Percentiles rank a stretch among this genome's conserved stretches.
phyloP scores from a whole-genome alignment of 2,113 vertebrate genomes.

The Sisor rabdophorus region DNA sequence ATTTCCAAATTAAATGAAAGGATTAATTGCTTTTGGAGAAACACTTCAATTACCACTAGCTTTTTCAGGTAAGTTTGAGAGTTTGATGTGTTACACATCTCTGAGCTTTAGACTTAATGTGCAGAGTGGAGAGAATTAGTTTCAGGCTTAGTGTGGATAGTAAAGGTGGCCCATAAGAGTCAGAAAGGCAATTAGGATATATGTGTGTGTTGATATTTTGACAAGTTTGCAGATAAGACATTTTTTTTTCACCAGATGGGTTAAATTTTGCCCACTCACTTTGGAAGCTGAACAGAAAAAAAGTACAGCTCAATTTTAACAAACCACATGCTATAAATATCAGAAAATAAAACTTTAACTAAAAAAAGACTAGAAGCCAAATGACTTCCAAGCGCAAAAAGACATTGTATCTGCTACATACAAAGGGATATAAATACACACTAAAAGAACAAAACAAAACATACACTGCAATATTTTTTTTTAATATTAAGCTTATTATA shows the following conservation, averaged over 20 bases:
- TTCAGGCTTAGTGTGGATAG: conserved; percentile 7
- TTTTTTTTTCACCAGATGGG: neutral
- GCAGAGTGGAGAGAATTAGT: conserved; percentile 16
- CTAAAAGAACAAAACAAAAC: conserved; percentile 7
- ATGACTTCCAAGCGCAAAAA: conserved; percentile 8
- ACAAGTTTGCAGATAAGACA: neutral
- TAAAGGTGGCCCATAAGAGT: neutral
- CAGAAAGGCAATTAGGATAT: neutral
- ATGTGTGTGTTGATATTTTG: conserved; percentile 12
- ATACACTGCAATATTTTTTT: neutral
- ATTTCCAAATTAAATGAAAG: conserved; percentile 28
- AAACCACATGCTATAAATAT: conserved; percentile 11
- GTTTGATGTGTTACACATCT: conserved; percentile 10
- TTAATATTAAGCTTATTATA: conserved; percentile 3
- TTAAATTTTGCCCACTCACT: conserved; percentile 1
- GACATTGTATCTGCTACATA: conserved; percentile 12
- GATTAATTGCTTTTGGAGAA: conserved; percentile 33
- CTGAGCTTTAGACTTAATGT: conserved; percentile 2
- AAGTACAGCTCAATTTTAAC: conserved; percentile 21
- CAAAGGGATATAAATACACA: conserved; percentile 7
- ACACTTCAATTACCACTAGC: conserved; percentile 15
- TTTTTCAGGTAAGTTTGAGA: conserved; percentile 13
- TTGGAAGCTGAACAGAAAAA: neutral
- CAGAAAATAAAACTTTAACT: conserved; percentile 8
- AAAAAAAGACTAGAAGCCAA: conserved; percentile 30